Base-by-base conservation (phyloP, 2,113 vertebrate species). In the Xenopus laevis region DNA sequence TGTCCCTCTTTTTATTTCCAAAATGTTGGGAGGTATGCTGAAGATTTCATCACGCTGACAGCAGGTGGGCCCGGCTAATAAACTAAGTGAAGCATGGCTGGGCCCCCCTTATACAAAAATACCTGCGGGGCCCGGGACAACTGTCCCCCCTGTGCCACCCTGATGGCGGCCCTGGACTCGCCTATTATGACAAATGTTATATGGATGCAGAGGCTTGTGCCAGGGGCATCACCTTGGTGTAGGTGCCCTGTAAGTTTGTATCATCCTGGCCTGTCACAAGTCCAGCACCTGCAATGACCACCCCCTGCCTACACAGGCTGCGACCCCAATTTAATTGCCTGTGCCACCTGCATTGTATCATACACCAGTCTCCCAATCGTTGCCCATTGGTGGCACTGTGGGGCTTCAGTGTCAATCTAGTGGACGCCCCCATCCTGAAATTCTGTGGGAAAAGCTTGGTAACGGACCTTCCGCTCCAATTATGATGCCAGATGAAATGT, bases 151-250 rank as follows among this genome's bases (percentile, higher is more conserved):
- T n/a, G n/a, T n/a, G n/a, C n/a, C n/a, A n/a, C n/a, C n/a, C n/a
- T n/a, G n/a, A n/a, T n/a, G n/a, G n/a, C n/a, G n/a, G n/a, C n/a
- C n/a, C n/a, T 0, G 96, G 96, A 55, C 92, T 98, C 84, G 98
- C 96, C 7, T 99, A 99, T 83, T 99, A 98, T 82, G 98, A 99
- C 85, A 94, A 88, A 78, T 99, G 97, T 91, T 99, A 96, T 89
- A 97, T 98, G 96, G 97, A 99, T 0, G 96, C 94, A 0, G 97
- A 99, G 84, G 96, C 96, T 2, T 99, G 96, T 77, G 86, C 95
- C 65, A 91, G 92, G 0, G 95, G 96, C 3, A 92, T 92, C 68
- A 91, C 83, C 11, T 82, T 99, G 66, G 91, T 86, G 0, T 91
- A 94, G 7, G 92, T 97, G 30, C 86, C 95, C 45, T 99, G 97